These are phyloP conservation scores for Brachypalpus laphriformis DNA, from an alignment of 2,888 invertebrate species.

Conservation along the genomic window DNA sequence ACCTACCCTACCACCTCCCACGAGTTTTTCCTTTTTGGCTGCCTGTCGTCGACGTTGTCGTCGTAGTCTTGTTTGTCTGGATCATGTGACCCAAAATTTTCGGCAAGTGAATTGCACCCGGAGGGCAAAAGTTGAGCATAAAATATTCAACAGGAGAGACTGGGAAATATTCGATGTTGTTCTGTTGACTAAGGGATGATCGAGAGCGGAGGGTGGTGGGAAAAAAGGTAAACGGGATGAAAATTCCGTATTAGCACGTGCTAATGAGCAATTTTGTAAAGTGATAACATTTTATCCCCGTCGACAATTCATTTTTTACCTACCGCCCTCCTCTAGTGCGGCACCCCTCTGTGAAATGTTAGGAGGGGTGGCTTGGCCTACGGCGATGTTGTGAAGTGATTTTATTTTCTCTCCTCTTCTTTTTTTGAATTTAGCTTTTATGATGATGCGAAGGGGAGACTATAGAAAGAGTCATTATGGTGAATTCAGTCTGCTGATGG, in stretches of 20 bases:
- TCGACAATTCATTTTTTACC: conserved; percentile 70
- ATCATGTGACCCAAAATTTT: conserved; percentile 72
- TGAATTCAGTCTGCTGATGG: neutral
- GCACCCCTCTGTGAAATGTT: conserved; percentile 29
- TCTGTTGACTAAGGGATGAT: conserved; percentile 35
- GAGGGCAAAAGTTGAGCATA: conserved; percentile 69
- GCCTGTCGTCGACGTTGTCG: neutral
- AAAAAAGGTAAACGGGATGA: conserved; percentile 67
- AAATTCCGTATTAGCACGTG: conserved; percentile 75
- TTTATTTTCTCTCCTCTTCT: conserved; percentile 4
- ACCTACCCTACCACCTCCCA: neutral
- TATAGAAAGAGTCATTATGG: conserved; percentile 36
- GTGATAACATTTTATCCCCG: conserved; percentile 75
- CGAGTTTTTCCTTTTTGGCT: conserved; percentile 21
- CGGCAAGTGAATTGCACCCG: conserved; percentile 73
- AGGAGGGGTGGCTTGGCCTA: conserved; percentile 41
- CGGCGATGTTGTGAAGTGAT: conserved; percentile 54
- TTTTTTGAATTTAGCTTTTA: conserved; percentile 33
- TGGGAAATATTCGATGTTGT: conserved; percentile 30
- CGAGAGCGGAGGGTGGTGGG: neutral
- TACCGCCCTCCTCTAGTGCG: neutral
- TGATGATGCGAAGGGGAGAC: conserved; percentile 38
- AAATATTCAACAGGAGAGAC: conserved; percentile 65
- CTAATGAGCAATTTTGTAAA: conserved; percentile 76
- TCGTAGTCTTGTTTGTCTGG: conserved; percentile 68